Evolutionary conservation across 2,888 invertebrate genomes (phyloP).

Genomic region (Chrysolina americana): DNA sequence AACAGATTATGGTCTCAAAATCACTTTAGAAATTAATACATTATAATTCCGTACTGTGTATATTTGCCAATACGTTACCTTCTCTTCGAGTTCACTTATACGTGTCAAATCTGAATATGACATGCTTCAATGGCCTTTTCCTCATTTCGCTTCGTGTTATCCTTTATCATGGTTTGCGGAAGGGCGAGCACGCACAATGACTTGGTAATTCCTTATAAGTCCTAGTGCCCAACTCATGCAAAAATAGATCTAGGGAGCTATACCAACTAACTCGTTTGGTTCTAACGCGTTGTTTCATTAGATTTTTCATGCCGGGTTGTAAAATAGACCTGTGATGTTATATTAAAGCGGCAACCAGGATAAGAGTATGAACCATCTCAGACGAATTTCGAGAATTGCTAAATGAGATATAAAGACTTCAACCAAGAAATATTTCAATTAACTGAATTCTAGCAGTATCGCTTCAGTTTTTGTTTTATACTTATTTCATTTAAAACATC

Average conservation of each 20-base stretch:
- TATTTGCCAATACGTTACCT: conserved; percentile 31
- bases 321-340: too few species aligned
- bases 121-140: conserved; percentile 41
- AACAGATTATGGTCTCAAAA: conserved; percentile 38
- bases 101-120: conserved; percentile 43
- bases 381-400: too few species aligned
- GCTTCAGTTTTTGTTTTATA: too few species aligned
- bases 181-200: conserved; percentile 40
- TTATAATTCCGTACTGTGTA: conserved; percentile 37
- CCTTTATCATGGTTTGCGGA: conserved; percentile 45
- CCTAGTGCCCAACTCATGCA: conserved; percentile 12
- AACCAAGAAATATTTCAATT: too few species aligned
- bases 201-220: conserved; percentile 35
- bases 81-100: conserved; percentile 38
- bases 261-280: conserved; percentile 3
- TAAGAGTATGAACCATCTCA: too few species aligned
- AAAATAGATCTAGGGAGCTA: conserved; percentile 20
- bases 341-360: too few species aligned
- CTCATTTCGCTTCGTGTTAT: conserved; percentile 30
- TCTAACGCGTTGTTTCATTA: neutral
- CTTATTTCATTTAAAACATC: too few species aligned
- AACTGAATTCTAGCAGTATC: too few species aligned
- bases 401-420: too few species aligned
- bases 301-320: neutral
- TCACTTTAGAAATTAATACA: conserved; percentile 39